phyloP scores from a whole-genome alignment of 2,888 invertebrate genomes.

The Caenorhabditis zanzibari region DNA sequence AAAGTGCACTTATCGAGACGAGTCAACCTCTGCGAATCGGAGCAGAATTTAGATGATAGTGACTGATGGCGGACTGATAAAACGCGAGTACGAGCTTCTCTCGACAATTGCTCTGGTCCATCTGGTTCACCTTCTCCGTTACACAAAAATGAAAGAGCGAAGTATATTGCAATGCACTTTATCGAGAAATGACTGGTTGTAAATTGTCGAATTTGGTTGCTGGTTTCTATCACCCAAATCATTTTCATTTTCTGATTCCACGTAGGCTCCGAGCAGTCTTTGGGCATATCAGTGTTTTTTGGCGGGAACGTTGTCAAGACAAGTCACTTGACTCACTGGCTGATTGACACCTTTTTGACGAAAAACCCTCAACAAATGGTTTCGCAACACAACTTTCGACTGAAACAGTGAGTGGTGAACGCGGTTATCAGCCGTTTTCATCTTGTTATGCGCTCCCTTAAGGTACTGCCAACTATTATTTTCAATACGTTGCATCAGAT shows the following conservation, averaged over 20 bases:
- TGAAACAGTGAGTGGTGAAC: constrained; percentile 12
- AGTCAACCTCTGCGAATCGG: constrained; percentile 46
- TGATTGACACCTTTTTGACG: constrained; percentile 37
- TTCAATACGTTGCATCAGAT: constrained; percentile 48
- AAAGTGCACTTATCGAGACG: constrained; percentile 55
- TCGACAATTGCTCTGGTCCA: constrained; percentile 51
- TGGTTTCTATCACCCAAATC: neutral
- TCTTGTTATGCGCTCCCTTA: constrained; percentile 41
- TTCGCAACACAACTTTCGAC: constrained; percentile 28
- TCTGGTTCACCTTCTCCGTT: constrained; percentile 16
- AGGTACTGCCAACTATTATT: constrained; percentile 36
- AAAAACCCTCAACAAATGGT: constrained; percentile 17
- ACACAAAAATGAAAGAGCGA: constrained; percentile 12
- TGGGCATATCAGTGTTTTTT: constrained; percentile 10
- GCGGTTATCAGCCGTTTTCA: constrained; percentile 42
- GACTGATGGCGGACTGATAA: constrained; percentile 31
- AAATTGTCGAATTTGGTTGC: constrained; percentile 31
- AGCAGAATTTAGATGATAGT: constrained; percentile 33
- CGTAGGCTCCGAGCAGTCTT: constrained; percentile 49
- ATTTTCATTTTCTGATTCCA: neutral
- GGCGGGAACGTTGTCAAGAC: neutral
- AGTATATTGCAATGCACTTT: constrained; percentile 5
- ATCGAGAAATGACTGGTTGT: neutral
- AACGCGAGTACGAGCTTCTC: neutral
- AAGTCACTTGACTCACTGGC: constrained; percentile 40